These are phyloP conservation scores for Amphimallon solstitiale DNA, from an alignment of 2,888 invertebrate genomes.

Conservation along the genomic window DNA sequence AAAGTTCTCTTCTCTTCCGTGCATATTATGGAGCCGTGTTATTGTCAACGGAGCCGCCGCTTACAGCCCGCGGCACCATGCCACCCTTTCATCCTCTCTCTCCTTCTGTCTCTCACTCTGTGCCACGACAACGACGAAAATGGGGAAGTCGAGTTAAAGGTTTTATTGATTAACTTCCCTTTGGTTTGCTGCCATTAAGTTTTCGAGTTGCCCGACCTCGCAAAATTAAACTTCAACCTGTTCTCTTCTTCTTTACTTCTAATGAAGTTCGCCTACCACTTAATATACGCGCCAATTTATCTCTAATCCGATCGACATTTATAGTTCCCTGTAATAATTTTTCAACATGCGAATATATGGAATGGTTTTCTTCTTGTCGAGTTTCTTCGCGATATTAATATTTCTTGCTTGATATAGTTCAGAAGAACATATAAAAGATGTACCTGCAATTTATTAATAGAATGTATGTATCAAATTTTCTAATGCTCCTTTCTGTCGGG, in stretches of 20 bases:
- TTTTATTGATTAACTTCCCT: conserved; percentile 59
- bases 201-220: conserved; percentile 53
- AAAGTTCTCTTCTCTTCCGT: conserved; percentile 49
- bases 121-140: conserved; percentile 51
- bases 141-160: conserved; percentile 57
- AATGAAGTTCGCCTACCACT: conserved; percentile 50
- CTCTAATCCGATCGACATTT: conserved; percentile 9
- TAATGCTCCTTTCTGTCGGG: too few relatives aligned
- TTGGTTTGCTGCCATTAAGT: conserved; percentile 56
- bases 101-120: too few relatives aligned
- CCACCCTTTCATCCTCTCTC: too few relatives aligned
- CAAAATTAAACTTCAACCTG: conserved; percentile 56
- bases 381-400: too few relatives aligned
- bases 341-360: background rate
- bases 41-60: conserved; percentile 47
- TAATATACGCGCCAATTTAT: conserved; percentile 27
- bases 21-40: conserved; percentile 52
- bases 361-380: background rate
- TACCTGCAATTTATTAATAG: too few relatives aligned
- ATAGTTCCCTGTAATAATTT: conserved; percentile 11
- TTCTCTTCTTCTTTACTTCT: conserved; percentile 46
- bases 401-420: too few relatives aligned
- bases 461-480: too few relatives aligned
- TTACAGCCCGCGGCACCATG: conserved; percentile 46
- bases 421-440: too few relatives aligned